Base-by-base conservation (phyloP, 2,888 invertebrate species). In the Pegoplata infirma region DNA sequence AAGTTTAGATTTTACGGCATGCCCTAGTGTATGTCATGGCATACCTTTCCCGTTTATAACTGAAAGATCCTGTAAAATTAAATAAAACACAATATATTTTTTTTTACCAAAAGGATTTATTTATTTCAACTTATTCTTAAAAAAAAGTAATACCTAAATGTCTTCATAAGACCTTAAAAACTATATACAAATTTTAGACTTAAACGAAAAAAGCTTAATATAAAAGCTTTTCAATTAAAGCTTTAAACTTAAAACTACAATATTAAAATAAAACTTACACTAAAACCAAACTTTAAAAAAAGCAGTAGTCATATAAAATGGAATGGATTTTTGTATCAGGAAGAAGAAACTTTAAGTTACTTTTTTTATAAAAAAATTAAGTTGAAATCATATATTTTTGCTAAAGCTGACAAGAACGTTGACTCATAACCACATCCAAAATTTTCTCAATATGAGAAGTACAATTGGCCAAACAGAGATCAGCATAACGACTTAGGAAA, bases 401-500 rank as follows among this genome's bases (percentile, higher is more conserved):
- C 10, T 55, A 55, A 10, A 23, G 23, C 61, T 55, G 71, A 61
- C 28, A 61, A 16, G 46, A 63, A 47, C 63, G 55, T 23, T 82
- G 83, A 10, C 84, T 84, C 68, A 86, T 73, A 10, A 88, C 55
- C 0, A 83, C 83, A 71, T 87, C 84, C 44, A 87, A 67, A 8
- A 88, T 86, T 25, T 82, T 84, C 28, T 86, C 83, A 81, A 89
- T 85, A 25, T 86, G 85, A 19, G 83, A 83, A 6, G 82, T 85
- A 80, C 88, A 88, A n/a, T 81, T 86, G 66, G 82, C 83, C 64
- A 88, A 59, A 61, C 88, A 88, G 0, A 84, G 79, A 72, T 88
- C 86, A n/a, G 87, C 87, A 73, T 89, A 87, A 8, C 85, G 84
- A 5, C 84, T 82, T 2, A 89, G 74, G 47, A 85, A 86, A 51